Evolutionary conservation across 2,888 invertebrate genomes (phyloP), one percentile per base, ranked within the genome.

Genomic region (Catocala sponsa): DNA sequence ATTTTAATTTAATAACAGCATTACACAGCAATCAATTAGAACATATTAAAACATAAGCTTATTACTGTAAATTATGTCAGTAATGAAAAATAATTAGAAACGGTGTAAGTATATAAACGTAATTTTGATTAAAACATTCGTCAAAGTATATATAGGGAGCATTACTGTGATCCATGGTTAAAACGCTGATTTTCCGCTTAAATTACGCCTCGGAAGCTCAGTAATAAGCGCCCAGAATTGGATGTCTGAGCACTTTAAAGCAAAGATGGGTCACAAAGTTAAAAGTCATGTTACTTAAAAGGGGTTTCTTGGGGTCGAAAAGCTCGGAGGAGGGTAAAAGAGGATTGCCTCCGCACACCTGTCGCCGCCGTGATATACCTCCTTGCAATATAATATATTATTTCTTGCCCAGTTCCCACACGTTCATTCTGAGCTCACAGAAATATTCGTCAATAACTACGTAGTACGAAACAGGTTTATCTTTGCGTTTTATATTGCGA

Each of bases 271-370:
- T 91, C 92, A 90, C 92, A 91, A 92, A 93, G 93, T 93, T 92
- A 92, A 94, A 94, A 94, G 93, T 93, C 93, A 92, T 93, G 93
- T 93, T 89, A 91, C 91, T 91, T 93, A 92, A 93, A 93, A 92
- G 91, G 91, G 91, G 90, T 91, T 90, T 83, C 84, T 85, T 84
- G 86, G 84, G 90, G 91, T 89, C 89, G 86, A 87, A 90, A 88
- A 87, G 88, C 89, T 89, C 84, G 79, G 80, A 80, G 82, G 82
- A 83, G 83, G 84, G 87, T 82, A 83, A 89, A 91, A 91, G 89
- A 90, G 91, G 90, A 90, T 91, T 90, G 89, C 85, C 82, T 84
- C 74, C 82, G 87, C 87, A 84, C 91, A 92, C 92, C 92, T 92
- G 91, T 85, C 89, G 82, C 82, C 83, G 72, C 76, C 67, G 78